These are phyloP conservation scores for Ophthalmolycus amberensis DNA, from an alignment of 2,113 vertebrate genomes.

Conservation along the genomic window DNA sequence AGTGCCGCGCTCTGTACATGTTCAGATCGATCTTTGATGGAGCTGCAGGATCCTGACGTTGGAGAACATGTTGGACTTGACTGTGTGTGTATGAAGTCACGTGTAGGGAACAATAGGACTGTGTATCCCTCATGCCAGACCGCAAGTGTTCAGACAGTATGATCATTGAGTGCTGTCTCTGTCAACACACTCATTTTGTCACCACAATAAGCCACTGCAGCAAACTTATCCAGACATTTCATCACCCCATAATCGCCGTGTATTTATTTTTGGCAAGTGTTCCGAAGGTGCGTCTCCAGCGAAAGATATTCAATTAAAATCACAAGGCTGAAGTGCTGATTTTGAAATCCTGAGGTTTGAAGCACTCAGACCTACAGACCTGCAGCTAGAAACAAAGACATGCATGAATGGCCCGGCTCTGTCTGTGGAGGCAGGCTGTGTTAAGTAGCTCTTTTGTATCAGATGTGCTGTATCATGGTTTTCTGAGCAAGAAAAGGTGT, in stretches of 20 bases:
- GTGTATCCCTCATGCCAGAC: neutral
- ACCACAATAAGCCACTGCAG: constrained; percentile 4
- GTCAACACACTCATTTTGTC: constrained; percentile 3
- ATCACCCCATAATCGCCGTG: constrained; percentile 10
- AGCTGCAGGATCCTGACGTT: neutral
- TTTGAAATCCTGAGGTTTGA: constrained; percentile 25
- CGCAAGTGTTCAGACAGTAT: neutral
- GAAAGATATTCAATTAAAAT: constrained; percentile 28
- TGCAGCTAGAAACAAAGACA: neutral
- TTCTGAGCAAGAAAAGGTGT: constrained; percentile 9
- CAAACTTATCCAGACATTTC: constrained; percentile 21
- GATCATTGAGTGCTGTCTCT: constrained; percentile 5
- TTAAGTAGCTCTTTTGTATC: constrained; percentile 26
- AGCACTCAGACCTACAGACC: constrained; percentile 16
- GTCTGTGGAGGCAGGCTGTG: neutral
- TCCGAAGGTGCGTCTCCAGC: constrained; percentile 22
- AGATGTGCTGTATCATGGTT: constrained; percentile 2
- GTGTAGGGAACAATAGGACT: neutral
- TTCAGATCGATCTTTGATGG: neutral
- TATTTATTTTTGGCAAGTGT: constrained; percentile 24
- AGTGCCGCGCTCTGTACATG: neutral
- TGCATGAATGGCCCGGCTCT: neutral
- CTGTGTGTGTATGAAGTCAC: neutral
- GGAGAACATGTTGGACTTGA: neutral
- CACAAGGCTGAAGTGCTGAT: neutral